Conservation (phyloP, 1,140 invertebrate genomes). For the Maniola jurtina region DNA sequence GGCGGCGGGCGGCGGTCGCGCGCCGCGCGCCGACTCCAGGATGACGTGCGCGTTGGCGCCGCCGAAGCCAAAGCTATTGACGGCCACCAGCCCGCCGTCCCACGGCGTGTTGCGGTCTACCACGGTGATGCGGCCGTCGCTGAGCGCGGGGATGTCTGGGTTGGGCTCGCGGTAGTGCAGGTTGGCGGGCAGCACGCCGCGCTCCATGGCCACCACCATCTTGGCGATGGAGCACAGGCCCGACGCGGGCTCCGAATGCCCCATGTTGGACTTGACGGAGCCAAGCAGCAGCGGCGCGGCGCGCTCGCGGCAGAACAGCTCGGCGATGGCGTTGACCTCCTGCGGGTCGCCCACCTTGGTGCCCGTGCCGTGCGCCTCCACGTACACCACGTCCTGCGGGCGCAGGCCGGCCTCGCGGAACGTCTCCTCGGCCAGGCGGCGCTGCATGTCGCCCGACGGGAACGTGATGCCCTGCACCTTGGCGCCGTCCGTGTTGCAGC, state of each 20-base stretch:
- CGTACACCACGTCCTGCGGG: slow-evolving; percentile 89
- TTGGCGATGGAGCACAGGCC: slow-evolving; percentile 94
- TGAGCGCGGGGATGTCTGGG: slow-evolving; percentile 91
- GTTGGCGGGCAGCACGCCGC: slow-evolving; percentile 92
- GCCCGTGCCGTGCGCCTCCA: slow-evolving; percentile 98
- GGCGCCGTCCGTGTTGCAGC: slow-evolving; percentile 93
- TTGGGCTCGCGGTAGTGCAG: slow-evolving; percentile 94
- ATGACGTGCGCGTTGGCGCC: slow-evolving; percentile 97
- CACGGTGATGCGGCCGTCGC: slow-evolving; percentile 90
- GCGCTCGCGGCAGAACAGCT: slow-evolving; percentile 94
- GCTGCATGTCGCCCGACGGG: slow-evolving; percentile 93
- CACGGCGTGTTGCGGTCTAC: slow-evolving; percentile 89
- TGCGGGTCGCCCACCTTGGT: slow-evolving; percentile 97
- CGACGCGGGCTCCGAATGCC: slow-evolving; percentile 96
- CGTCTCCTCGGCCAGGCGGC: slow-evolving; percentile 90
- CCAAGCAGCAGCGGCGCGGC: slow-evolving; percentile 91
- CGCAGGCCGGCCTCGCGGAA: slow-evolving; percentile 91
- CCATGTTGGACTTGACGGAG: slow-evolving; percentile 99
- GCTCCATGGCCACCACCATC: slow-evolving; percentile 94
- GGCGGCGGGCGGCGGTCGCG: slow-evolving; percentile 62
- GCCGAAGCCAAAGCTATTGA: slow-evolving; percentile 99
- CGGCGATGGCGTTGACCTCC: slow-evolving; percentile 95
- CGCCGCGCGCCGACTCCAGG: slow-evolving; percentile 82
- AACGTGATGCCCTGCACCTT: slow-evolving; percentile 95
- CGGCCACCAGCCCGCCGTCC: slow-evolving; percentile 90